Conservation (phyloP, 2,113 vertebrate genomes). For the Spizaetus ornatus region DNA sequence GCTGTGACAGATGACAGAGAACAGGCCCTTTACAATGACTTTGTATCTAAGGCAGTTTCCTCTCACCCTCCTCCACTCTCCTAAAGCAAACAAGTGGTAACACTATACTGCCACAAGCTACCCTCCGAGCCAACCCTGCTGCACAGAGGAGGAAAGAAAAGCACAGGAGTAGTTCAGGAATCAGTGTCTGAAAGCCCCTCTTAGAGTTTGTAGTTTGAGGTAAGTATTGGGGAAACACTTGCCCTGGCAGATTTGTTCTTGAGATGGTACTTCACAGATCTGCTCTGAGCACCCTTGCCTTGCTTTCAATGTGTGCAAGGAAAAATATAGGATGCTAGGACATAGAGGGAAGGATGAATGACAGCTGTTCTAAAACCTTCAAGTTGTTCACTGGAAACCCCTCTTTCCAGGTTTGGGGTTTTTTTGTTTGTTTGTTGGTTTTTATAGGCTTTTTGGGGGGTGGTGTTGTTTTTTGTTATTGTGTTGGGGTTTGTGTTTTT, state of each 20-base stretch:
- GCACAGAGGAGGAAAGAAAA: not conserved
- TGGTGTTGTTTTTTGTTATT: not conserved
- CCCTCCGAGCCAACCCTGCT: not conserved
- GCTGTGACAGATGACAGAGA: not conserved
- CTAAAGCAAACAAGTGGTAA: not conserved
- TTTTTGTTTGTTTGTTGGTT: not conserved
- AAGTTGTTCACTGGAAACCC: not conserved
- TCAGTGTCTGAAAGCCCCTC: rapidly evolving
- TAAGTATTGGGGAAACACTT: not conserved
- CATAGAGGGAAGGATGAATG: not conserved
- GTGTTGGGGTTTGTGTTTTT: not conserved
- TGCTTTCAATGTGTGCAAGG: not conserved
- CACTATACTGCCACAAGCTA: not conserved
- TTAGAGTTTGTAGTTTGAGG: not conserved
- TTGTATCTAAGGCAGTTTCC: not conserved
- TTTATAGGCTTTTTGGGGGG: not conserved
- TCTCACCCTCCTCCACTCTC: not conserved
- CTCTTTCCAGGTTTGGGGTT: not conserved
- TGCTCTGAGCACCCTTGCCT: not conserved
- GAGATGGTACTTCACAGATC: not conserved
- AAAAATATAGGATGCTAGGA: not conserved
- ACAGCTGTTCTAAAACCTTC: not conserved
- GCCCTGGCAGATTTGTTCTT: not conserved
- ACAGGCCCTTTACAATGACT: not conserved
- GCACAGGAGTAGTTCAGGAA: rapidly evolving